phyloP scores from a whole-genome alignment of 2,797 vertebrate species.

The Rhinella marina region DNA sequence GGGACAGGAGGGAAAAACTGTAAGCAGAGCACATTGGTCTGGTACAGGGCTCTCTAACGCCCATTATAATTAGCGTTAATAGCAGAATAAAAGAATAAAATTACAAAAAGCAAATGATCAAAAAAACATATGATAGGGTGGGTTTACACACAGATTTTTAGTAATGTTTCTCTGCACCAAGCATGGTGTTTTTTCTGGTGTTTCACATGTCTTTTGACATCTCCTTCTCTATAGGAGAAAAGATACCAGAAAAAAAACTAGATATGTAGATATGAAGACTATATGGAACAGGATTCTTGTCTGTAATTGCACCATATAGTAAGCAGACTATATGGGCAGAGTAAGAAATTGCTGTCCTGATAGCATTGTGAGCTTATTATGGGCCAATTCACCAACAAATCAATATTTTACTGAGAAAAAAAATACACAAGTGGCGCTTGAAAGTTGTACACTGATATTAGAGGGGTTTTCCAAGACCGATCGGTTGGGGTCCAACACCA shows the following conservation, averaged over 20 bases:
- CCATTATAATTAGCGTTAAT: neutral
- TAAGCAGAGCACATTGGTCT: neutral
- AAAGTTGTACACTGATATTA: neutral
- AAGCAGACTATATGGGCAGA: too few species aligned
- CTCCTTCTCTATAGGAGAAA: too few species aligned
- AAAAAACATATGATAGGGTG: neutral
- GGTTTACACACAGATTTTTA: too few species aligned
- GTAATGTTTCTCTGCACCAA: too few species aligned
- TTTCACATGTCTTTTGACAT: too few species aligned
- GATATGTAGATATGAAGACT: too few species aligned
- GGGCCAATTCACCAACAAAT: neutral
- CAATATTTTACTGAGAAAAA: neutral
- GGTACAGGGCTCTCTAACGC: neutral
- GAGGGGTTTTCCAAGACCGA: too few species aligned
- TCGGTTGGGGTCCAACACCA: too few species aligned
- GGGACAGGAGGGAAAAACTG: constrained; percentile 33
- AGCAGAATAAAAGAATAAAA: neutral
- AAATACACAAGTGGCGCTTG: neutral
- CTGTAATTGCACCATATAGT: too few species aligned
- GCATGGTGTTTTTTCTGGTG: too few species aligned
- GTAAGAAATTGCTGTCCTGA: neutral
- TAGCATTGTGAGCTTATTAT: neutral
- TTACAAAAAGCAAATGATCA: neutral
- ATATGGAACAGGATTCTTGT: too few species aligned
- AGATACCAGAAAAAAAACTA: neutral